A percentile compares a stretch with the other conserved stretches of the same genome.
Evolutionary conservation across 2,113 vertebrate species (phyloP).

Genomic region (Melanerpes formicivorus): DNA sequence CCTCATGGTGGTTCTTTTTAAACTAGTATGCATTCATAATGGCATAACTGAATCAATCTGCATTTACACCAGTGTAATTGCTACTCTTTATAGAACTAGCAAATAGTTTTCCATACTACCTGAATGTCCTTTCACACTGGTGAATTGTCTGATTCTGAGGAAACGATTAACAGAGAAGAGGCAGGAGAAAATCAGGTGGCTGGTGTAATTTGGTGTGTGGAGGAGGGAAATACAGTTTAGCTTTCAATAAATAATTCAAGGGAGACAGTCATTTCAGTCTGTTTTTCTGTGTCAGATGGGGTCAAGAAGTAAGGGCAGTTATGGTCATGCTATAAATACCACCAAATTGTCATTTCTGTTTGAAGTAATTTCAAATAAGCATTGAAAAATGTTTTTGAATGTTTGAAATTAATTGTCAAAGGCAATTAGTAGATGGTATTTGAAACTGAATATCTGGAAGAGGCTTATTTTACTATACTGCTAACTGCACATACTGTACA

Average conservation of each 20-base stretch:
- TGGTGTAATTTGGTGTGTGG: neutral
- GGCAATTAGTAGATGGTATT: neutral
- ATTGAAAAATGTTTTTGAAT: neutral
- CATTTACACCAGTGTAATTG: neutral
- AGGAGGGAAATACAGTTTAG: neutral
- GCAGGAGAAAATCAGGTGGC: neutral
- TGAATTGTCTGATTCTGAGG: neutral
- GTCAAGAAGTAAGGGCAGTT: neutral
- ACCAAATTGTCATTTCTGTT: neutral
- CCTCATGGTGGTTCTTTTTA: neutral
- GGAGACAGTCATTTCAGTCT: neutral
- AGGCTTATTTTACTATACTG: neutral
- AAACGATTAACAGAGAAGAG: neutral
- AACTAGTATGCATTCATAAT: neutral
- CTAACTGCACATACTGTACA: no score
- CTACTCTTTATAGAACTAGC: neutral
- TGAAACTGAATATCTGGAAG: neutral
- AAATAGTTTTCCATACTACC: neutral
- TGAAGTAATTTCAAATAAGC: neutral
- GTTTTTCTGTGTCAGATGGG: neutral
- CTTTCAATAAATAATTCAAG: neutral
- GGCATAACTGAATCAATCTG: neutral
- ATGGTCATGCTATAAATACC: neutral
- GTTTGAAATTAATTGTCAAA: neutral
- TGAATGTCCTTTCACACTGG: neutral